Evolutionary conservation across 2,113 vertebrate species (phyloP), one percentile per base, ranked within the genome.

Genomic region (Pteruthius melanotis): DNA sequence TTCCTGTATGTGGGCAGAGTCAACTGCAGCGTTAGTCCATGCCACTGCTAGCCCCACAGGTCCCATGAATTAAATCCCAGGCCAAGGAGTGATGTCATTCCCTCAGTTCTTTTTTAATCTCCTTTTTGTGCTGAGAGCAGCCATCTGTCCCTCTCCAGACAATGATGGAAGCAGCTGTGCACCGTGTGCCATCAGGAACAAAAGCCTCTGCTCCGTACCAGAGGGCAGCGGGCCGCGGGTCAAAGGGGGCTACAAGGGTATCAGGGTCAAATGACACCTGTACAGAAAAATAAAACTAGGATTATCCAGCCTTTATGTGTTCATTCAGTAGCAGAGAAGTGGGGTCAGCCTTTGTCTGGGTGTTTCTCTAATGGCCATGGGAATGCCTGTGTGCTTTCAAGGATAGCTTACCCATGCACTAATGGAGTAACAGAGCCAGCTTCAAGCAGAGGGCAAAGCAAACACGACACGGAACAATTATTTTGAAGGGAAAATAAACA

Each of bases 141-240:
- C 94, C 96, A 93, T 98, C 97, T 98, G 97, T 97, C 94, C 89
- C 72, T 23, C 13, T 77, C n/a, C 70, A 28, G 75, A 96, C 82
- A 97, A 92, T 87, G 47, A 19, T 4, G 12, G 72, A 39, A 68
- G 92, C 94, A 97, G 90, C 95, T 97, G 96, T 80, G 71, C 52
- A 3, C 18, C 59, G 76, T 68, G 89, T 87, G 78, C 87, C 89
- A 69, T 78, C 74, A 31, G 74, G 75, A 92, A 96, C 76, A 96
- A 94, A 97, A 95, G 69, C 60, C 12, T 20, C 74, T 35, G 24
- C 80, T 89, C 90, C 28, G 6, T 57, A 83, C 52, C 91, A 64
- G 65, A 70, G 52, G 24, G 13, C 39, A 72, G 65, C 2, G 1
- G 63, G 28, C 88, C 93, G 66, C 44, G 77, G 94, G 93, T 89